Conservation (phyloP, 2,113 vertebrate genomes). For the Prinia subflava region DNA sequence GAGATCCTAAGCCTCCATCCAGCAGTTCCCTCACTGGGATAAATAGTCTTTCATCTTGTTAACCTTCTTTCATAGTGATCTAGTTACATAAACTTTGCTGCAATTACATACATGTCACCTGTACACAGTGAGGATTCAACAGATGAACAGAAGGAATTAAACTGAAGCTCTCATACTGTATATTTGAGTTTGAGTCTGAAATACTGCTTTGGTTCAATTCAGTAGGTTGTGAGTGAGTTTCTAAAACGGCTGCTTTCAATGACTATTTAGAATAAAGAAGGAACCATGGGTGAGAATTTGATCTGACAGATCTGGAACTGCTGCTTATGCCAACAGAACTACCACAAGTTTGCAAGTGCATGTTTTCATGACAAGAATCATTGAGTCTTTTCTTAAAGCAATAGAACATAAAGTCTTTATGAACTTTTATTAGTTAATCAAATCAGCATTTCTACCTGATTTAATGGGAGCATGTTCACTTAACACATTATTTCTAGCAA, state of each 20-base stretch:
- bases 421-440: not conserved
- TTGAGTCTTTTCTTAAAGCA: not conserved
- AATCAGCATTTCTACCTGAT: not conserved
- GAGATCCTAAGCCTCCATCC: slow-evolving; percentile 43
- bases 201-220: not conserved
- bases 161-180: not conserved
- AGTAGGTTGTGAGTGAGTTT: not conserved
- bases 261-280: not conserved
- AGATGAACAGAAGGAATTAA: not conserved
- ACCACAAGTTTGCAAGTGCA: not conserved
- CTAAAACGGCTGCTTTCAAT: not conserved
- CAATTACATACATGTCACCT: not conserved
- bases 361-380: not conserved
- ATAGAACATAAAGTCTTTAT: not conserved
- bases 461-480: not conserved
- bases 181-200: not conserved
- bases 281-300: not conserved
- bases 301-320: not conserved
- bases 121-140: not conserved
- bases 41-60: slow-evolving; percentile 57
- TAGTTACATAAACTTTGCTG: slow-evolving; percentile 59
- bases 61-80: slow-evolving; percentile 49
- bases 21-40: slow-evolving; percentile 29
- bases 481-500: not conserved
- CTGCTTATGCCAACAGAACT: not conserved